phyloP scores from a whole-genome alignment of 2,113 vertebrate genomes.

The Hydrolagus affinis region DNA sequence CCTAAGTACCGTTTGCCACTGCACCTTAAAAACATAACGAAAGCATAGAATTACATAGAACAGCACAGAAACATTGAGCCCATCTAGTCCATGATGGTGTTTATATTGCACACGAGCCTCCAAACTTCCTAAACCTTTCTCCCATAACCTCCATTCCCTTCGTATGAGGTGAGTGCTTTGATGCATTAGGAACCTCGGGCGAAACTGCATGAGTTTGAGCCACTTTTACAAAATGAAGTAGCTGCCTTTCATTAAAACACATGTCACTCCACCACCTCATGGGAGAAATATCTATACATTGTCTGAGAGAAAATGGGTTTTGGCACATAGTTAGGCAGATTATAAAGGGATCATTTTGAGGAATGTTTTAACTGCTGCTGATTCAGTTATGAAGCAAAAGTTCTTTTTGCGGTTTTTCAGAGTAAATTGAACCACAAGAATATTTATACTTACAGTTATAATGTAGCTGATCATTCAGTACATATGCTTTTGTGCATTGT shows the following conservation, averaged over 20 bases:
- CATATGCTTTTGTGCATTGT: background rate
- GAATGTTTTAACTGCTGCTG: background rate
- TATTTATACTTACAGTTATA: background rate
- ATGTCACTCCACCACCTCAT: background rate
- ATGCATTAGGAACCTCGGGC: background rate
- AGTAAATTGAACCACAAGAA: background rate
- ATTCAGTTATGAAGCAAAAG: background rate
- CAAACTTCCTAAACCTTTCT: no score
- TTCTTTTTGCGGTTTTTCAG: background rate
- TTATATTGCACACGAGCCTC: no score
- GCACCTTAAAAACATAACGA: background rate
- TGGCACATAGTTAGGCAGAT: background rate
- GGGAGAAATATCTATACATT: background rate
- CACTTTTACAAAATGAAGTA: background rate
- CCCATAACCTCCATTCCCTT: no score
- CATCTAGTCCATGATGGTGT: no score
- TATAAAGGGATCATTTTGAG: background rate
- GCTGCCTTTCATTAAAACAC: slow-evolving; percentile 14
- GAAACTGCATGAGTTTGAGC: background rate
- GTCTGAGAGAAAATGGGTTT: background rate
- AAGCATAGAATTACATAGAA: background rate
- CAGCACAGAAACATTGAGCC: no score
- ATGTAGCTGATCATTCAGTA: background rate
- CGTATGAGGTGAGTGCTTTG: background rate
- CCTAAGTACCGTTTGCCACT: background rate